A percentile compares a stretch with the other conserved stretches of the same genome.
These are phyloP conservation scores for Chondrosia reniformis DNA, from an alignment of 37 sponge, comb jelly and placozoan species.

Conservation along the genomic window DNA sequence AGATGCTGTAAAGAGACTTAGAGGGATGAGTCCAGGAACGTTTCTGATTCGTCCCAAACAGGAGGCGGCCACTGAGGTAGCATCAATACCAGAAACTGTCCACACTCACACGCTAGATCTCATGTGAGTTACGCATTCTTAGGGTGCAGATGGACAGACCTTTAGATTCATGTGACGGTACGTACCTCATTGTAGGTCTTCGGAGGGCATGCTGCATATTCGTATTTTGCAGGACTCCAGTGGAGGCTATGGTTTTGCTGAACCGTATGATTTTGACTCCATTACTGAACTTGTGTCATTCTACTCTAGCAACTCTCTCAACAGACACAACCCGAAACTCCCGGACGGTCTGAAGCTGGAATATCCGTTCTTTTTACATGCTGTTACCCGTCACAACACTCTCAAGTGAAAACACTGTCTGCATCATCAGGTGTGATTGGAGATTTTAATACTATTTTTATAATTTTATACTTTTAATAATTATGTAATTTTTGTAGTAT, in stretches of 20 bases:
- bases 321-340: conserved; percentile 70
- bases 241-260: conserved; percentile 83
- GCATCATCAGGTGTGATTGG: too few species aligned
- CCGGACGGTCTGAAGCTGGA: conserved; percentile 16
- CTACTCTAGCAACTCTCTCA: conserved; percentile 76
- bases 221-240: conserved; percentile 55
- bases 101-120: conserved; percentile 77
- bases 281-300: conserved; percentile 62
- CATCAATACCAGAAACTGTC: conserved; percentile 6
- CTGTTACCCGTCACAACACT: too few species aligned
- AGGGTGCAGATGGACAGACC: not conserved
- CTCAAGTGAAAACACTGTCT: too few species aligned
- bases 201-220: conserved; percentile 34
- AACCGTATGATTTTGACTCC: conserved; percentile 71
- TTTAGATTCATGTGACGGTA: not conserved
- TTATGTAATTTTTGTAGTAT: too few species aligned
- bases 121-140: conserved; percentile 52
- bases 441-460: too few species aligned
- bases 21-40: conserved; percentile 41
- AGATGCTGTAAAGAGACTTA: conserved; percentile 35
- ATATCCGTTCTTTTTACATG: not conserved
- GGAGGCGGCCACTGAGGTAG: not conserved
- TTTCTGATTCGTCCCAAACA: conserved; percentile 61
- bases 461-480: too few species aligned
- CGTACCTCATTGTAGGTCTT: not conserved